Evolutionary conservation across 64 coral and sea anemone genomes (phyloP), one percentile per base, ranked within the genome.

Genomic region (Stylophora pistillata): DNA sequence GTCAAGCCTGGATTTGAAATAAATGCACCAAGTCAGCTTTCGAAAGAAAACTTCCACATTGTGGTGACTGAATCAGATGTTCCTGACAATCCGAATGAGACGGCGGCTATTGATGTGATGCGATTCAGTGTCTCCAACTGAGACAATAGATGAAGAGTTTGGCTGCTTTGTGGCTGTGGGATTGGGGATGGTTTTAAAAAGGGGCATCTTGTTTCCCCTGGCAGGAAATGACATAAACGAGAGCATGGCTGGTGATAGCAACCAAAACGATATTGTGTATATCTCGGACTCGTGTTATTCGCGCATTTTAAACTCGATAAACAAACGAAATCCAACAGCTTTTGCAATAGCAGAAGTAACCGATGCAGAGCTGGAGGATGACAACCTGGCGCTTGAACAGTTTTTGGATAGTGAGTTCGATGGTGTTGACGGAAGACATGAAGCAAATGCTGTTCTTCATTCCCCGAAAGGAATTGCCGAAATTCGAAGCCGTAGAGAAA

Each of bases 121-220:
- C 41, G 72, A 32, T 74, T 34, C 72, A n/a, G n/a, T n/a, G n/a
- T 74, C 72, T 32, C 41, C 41, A 1, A 74, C 72, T 74, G 72
- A 74, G 72, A 74, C 32, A 15, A 74, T 32, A 74, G 33, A 74
- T 74, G 1, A 74, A 1, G 10, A 74, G 18, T 74, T 53, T 74
- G 72, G 72, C 32, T 74, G 72, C 72, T 41, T 74, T 47, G 26
- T 74, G 72, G 72, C 72, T 32, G 72, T 74, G 41, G 31, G 31
- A 74, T 41, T 32, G 9, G 31, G 31, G 41, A 74, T 16, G 41
- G 72, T 74, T 34, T 15, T 74, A 0, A 74, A 74, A 17, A 74
- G 18, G 41, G 72, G 72, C 32, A 47, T 74, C 31, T 14, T 74
- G 31, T 74, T 74, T 74, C 30, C 72, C 41, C 41, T 74, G 72